Evolutionary conservation across 2,113 vertebrate species (phyloP), one percentile per base, ranked within the genome.

Genomic region (Oryzias woworae): DNA sequence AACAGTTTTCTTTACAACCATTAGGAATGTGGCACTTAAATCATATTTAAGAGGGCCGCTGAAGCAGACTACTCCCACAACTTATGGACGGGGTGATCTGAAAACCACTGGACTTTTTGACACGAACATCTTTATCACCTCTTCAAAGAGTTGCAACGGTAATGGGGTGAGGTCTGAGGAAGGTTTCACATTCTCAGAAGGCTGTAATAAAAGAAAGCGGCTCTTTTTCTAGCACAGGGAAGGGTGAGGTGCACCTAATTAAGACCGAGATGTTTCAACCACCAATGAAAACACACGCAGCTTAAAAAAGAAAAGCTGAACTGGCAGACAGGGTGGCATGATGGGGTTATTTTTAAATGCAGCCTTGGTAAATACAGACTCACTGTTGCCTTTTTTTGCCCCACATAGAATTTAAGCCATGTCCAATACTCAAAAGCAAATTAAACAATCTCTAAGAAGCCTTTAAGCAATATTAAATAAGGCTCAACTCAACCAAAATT

Each of bases 211-310:
- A 82, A 85, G 72, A 84, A 26, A 75, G 59, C 46, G 1, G 45
- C 60, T 81, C 64, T 66, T 69, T 83, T 80, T 68, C 66, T 43
- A 53, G 63, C 5, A 2, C 53, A 16, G 58, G 62, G 66, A 73
- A 86, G 85, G 85, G 88, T 80, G 83, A 83, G 85, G 86, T 64
- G 0, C 67, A 20, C 60, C 78, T 86, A 72, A 89, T 83, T 87
- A 83, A 81, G 76, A 87, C 44, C 7, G 76, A 63, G 76, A 81
- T 72, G 69, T 78, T 87, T 81, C 52, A 77, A 81, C 71, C 43
- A 45, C 60, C 72, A 65, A 65, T 61, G 51, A 78, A 83, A 69
- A 86, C 64, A 81, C 50, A 55, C 28, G 15, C 18, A 7, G 63
- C 68, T 54, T 70, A 68, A 73, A 79, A 80, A 76, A 77, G 63